Base-by-base conservation (phyloP, 35 echinoderm and acorn worm genomes). In the Stichopus chloronotus region DNA sequence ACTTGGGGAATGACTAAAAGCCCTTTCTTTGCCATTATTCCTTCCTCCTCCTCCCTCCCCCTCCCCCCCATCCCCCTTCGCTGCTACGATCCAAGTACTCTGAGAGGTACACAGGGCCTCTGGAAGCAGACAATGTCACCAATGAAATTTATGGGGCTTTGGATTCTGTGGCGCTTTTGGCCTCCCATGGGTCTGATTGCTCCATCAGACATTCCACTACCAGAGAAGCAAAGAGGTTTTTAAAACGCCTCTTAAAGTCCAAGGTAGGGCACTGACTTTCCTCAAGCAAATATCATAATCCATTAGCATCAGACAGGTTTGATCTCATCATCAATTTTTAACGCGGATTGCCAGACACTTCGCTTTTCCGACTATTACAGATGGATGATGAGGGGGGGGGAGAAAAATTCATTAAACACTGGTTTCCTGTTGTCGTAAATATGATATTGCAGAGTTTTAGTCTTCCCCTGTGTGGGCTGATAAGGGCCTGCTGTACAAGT, bases 171-270 rank as follows among this genome's bases (percentile, higher is more conserved):
- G 20, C 14, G 20, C 6, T 58, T 85, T 85, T 85, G 55, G 4
- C 82, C 58, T 85, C 82, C 82, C 82, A 58, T 23, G 22, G 82
- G 82, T 85, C 19, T 85, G 43, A 85, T 85, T 85, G n/a, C 57
- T 12, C 55, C 57, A 58, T 85, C 58, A 20, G 56, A 58, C 55
- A 84, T n/a, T 58, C 4, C 53, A 55, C 2, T 20, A 21, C 30
- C 3, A 43, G 30, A 7, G 59, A 14, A 74, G 69, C 22, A 74
- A 14, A 74, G 69, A n/a, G 69, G 22, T 14, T 7, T 74, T 14
- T 74, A 20, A 74, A 74, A 74, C 17, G 69, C 69, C 69, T 74
- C 69, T 74, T 74, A 74, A 74, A 74, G 22, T 74, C 69, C 19
- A 74, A 7, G 19, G 14, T 74, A 74, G 69, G 22, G 69, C 13